Evolutionary conservation across 1,140 invertebrate genomes (phyloP), one percentile per base, ranked within the genome.

Genomic region (Colletes gigas): DNA sequence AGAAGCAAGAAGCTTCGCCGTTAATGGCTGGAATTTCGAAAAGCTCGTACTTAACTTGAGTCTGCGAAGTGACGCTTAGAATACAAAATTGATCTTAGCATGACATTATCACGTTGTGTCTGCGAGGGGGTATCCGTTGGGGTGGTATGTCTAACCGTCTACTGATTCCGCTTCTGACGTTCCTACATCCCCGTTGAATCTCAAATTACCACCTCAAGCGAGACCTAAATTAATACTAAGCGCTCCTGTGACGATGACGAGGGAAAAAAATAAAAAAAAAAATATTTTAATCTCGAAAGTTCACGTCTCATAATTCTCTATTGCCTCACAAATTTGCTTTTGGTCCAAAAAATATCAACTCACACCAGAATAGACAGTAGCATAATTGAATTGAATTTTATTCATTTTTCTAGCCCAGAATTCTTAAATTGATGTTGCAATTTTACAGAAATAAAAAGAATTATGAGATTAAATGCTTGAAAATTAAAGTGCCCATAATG

Each of bases 81-180:
- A 92, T 92, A 92, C 90, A 89, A 92, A 92, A 91, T 91, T 90
- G 91, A 91, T 91, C 91, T 92, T 92, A 92, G 86, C 89, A 88
- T 87, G 88, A 86, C 86, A 92, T 91, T 92, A 92, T 81, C 85
- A 66, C 78, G 79, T 84, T 75, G 71, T 68, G 41, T 54, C 69
- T 60, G 62, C 79, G 65, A 52, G 63, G 71, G 71, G 60, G 67
- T 78, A 77, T 82, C 77, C 78, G 63, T 52, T 17, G 65, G 57
- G 69, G 72, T 72, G 73, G 73, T 59, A 60, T 71, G 50, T 78
- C 70, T 72, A 77, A 77, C 70, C 69, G 39, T 73, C 60, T 74
- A 19, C 60, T n/a, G 60, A 74, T 72, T 78, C 80, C 54, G 44
- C 47, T 84, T 76, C 69, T 73, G 44, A 83, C 55, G 52, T 67